Evolutionary conservation across 1,140 invertebrate genomes (phyloP), one percentile per base, ranked within the genome.

Genomic region (Apis cerana): DNA sequence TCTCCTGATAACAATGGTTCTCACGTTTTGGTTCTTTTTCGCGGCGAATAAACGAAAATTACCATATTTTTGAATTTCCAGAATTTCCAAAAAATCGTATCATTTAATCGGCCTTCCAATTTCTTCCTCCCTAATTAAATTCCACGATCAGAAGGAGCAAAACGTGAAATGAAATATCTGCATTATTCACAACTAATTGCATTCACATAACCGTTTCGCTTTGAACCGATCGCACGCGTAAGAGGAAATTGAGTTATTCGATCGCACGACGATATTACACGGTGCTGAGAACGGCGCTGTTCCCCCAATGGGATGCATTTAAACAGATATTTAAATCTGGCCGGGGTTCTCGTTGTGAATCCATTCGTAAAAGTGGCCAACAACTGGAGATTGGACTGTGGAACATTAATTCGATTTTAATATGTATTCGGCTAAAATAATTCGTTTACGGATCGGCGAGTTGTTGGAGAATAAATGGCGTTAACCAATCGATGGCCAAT

Each of bases 301-400:
- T 43, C 43, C 54, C 9, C 23, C 8, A 5, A 2, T 21, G 21
- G 9, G 23, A 58, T 50, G 23, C 50, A 11, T 68, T 67, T 17
- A 17, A 77, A n/a, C 9, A 79, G 23, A 79, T 80, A 64, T 72
- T 80, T 80, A 54, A 80, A 64, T 54, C 54, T 27, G 33, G 33
- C 52, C 21, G 12, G 8, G n/a, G 23, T 54, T 56, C 61, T 54
- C 21, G 17, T 59, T n/a, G 52, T 27, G 54, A 78, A 64, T 64
- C 23, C 59, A 15, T 5, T 43, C 59, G 56, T 23, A 74, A 74
- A 58, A 50, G n/a, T 80, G 3, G 50, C 54, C 52, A 43, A 64
- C 58, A 68, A 33, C 17, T 33, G n/a, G n/a, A 21, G 52, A 78
- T 78, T 69, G 33, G n/a, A 5, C n/a, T 11, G 19, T 11, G 23